A percentile compares a stretch with the other conserved stretches of the same genome.
These are phyloP conservation scores for Hedychridium roseum DNA, from an alignment of 2,888 invertebrate species.

Conservation along the genomic window DNA sequence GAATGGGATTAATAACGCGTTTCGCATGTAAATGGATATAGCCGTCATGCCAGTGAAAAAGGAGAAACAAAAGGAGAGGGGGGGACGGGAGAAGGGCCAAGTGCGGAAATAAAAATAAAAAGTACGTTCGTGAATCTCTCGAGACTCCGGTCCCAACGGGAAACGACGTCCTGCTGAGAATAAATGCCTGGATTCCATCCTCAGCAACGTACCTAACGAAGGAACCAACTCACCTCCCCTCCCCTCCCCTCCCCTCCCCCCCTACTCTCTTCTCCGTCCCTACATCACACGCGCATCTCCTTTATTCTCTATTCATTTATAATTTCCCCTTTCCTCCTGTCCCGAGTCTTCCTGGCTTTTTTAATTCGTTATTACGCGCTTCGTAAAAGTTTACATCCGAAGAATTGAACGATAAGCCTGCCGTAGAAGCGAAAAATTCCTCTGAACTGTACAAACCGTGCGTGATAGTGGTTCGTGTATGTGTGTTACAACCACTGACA, in stretches of 20 bases:
- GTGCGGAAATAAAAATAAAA: conserved; percentile 16
- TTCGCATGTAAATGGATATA: too few species aligned
- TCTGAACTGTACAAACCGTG: too few species aligned
- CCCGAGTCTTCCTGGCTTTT: background rate
- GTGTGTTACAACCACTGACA: too few species aligned
- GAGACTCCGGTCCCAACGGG: conserved; percentile 29
- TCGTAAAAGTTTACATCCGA: too few species aligned
- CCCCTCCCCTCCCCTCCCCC: conserved; percentile 6
- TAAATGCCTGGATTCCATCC: conserved; percentile 59
- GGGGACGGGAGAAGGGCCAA: conserved; percentile 14
- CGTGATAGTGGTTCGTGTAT: too few species aligned
- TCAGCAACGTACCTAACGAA: conserved; percentile 58
- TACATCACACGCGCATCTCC: conserved; percentile 1
- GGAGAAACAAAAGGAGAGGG: conserved; percentile 8
- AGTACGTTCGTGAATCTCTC: conserved; percentile 33
- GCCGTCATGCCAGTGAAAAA: too few species aligned
- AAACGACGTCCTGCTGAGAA: conserved; percentile 54
- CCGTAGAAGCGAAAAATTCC: too few species aligned
- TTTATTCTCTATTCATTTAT: background rate
- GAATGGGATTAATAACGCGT: too few species aligned
- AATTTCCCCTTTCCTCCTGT: background rate
- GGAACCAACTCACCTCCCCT: conserved; percentile 36
- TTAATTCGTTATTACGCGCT: too few species aligned
- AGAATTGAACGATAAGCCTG: too few species aligned
- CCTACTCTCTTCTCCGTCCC: background rate